These are phyloP conservation scores for Plagiodera versicolora DNA, from an alignment of 2,888 invertebrate genomes.

Conservation along the genomic window DNA sequence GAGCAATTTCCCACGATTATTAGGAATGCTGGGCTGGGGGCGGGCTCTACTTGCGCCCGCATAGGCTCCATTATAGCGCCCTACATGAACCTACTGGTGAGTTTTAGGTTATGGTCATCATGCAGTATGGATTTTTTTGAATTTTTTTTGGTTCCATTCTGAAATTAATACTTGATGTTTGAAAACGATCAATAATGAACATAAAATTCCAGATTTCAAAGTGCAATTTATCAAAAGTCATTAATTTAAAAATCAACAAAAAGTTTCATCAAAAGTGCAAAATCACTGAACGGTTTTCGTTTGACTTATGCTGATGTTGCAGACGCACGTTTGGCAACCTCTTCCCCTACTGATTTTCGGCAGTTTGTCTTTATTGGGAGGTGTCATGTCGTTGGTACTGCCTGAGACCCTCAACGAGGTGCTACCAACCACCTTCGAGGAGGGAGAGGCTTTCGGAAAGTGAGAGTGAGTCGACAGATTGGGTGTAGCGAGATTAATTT, in stretches of 20 bases:
- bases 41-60: slow-evolving; percentile 65
- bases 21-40: slow-evolving; percentile 65
- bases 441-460: slow-evolving; percentile 66
- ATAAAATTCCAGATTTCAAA: too few relatives aligned
- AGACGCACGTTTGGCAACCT: slow-evolving; percentile 63
- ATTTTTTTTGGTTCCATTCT: too few relatives aligned
- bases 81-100: slow-evolving; percentile 61
- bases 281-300: too few relatives aligned
- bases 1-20: slow-evolving; percentile 78
- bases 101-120: too few relatives aligned
- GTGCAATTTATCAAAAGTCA: too few relatives aligned
- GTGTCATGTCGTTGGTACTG: slow-evolving; percentile 60
- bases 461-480: too few relatives aligned
- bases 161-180: too few relatives aligned
- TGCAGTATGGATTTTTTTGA: too few relatives aligned
- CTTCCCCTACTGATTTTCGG: slow-evolving; percentile 65
- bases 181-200: too few relatives aligned
- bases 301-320: slow-evolving; percentile 32
- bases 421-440: slow-evolving; percentile 67
- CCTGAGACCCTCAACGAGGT: slow-evolving; percentile 69
- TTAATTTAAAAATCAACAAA: too few relatives aligned
- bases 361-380: slow-evolving; percentile 59
- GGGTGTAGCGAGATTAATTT: too few relatives aligned
- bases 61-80: slow-evolving; percentile 66
- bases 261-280: too few relatives aligned